phyloP scores from a whole-genome alignment of 1,140 invertebrate genomes.

The Macrosteles quadrilineatus region DNA sequence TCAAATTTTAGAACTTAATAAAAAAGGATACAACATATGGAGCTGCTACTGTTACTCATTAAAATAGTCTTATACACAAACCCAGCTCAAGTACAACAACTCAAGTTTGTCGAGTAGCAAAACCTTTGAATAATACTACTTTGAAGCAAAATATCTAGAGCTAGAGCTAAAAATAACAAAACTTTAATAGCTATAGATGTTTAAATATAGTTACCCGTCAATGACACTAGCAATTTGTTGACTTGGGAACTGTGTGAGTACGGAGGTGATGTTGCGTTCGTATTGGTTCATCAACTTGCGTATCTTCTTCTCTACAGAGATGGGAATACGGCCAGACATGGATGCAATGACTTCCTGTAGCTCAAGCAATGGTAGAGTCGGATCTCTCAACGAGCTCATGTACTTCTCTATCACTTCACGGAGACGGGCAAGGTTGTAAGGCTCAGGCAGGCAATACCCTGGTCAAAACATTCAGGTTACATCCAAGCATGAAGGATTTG shows the following conservation, averaged over 20 bases:
- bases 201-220: slow-evolving; percentile 59
- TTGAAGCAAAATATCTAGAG: no score
- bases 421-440: slow-evolving; percentile 82
- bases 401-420: slow-evolving; percentile 90
- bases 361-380: slow-evolving; percentile 89
- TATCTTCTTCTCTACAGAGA: slow-evolving; percentile 93
- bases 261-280: slow-evolving; percentile 96
- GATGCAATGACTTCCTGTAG: slow-evolving; percentile 95
- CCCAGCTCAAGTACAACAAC: no score
- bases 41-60: no score
- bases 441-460: slow-evolving; percentile 94
- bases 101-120: no score
- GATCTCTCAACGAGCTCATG: slow-evolving; percentile 91
- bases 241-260: slow-evolving; percentile 97
- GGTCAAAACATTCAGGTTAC: no score
- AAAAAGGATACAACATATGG: no score
- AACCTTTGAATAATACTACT: no score
- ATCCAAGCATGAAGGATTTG: no score
- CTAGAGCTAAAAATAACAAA: slow-evolving; percentile 25
- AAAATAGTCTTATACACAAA: no score
- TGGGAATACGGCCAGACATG: slow-evolving; percentile 90
- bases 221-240: slow-evolving; percentile 97
- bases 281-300: slow-evolving; percentile 91
- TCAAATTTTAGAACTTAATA: no score
- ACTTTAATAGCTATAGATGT: slow-evolving; percentile 33